Evolutionary conservation across 2,113 vertebrate genomes (phyloP), one percentile per base, ranked within the genome.

Genomic region (Podarcis raffonei): DNA sequence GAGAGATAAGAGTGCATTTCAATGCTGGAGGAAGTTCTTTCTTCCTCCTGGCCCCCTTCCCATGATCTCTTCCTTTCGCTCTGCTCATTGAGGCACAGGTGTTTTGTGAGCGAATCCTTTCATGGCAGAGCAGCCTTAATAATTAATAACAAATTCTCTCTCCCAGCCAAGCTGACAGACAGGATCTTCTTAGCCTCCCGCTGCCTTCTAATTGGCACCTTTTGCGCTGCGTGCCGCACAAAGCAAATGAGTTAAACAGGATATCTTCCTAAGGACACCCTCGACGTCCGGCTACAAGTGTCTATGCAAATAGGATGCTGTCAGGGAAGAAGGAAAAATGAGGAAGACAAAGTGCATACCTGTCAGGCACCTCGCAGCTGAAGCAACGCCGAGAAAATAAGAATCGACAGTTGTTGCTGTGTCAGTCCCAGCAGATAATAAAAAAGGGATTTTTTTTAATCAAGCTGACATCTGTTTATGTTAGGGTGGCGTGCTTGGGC

Each of bases 151-250:
- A 89, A 77, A 59, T 91, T 89, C 86, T 88, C 76, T 90, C 69
- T 87, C 83, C 86, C 84, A 92, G n/a, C 81, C 74, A 88, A 76
- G 57, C 77, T 91, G 89, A 93, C 89, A 92, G 94, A 3, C 85
- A 91, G 80, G 23, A 35, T 87, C 23, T 88, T 92, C 68, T 92
- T 62, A 86, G 86, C 90, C 57, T 22, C 79, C 57, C 89, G 39
- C 83, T 93, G 89, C 78, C 80, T 91, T 94, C 94, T 95, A 96
- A 95, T 95, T 95, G 91, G 65, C 92, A 94, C 85, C 59, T 94
- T 93, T 87, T 89, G 69, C 93, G 85, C 88, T 90, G 62, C 3
- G n/a, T 93, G 89, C 85, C 78, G 85, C 92, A 89, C 74, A 90
- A 87, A 87, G n/a, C 27, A 94, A 96, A 91, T 18, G 89, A 90